Conservation (phyloP, 2,113 vertebrate species). For the human region DNA sequence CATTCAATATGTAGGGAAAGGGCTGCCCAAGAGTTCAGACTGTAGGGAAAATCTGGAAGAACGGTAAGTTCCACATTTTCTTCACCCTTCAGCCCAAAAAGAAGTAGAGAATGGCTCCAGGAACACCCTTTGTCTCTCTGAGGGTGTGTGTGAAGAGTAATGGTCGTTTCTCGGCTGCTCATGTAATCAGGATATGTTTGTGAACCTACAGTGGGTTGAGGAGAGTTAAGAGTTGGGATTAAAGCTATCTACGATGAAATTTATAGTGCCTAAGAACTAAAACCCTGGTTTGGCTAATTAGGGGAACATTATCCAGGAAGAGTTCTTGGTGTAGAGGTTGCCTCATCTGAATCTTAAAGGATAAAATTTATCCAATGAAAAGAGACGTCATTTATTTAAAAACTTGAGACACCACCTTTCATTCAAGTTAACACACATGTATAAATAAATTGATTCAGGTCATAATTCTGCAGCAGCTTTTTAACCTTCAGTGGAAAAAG, state of each 20-base stretch:
- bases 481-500: neutral
- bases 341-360: neutral
- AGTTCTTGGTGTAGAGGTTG: neutral
- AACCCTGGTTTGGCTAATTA: neutral
- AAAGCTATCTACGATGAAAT: neutral
- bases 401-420: neutral
- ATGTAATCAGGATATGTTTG: neutral
- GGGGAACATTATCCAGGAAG: neutral
- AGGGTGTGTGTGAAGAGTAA: neutral
- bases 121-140: neutral
- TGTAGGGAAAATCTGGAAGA: neutral
- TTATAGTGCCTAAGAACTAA: neutral
- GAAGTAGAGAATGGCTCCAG: neutral
- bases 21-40: neutral
- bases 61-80: neutral
- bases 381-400: neutral
- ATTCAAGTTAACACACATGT: constrained; percentile 5
- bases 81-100: neutral
- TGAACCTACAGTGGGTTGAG: neutral
- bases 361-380: constrained; percentile 22
- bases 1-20: neutral
- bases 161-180: neutral
- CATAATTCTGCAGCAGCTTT: neutral
- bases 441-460: constrained; percentile 10
- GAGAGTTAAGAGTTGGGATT: neutral